These are phyloP conservation scores for Cantharis flavilabris DNA, from an alignment of 2,888 invertebrate genomes.

Conservation along the genomic window DNA sequence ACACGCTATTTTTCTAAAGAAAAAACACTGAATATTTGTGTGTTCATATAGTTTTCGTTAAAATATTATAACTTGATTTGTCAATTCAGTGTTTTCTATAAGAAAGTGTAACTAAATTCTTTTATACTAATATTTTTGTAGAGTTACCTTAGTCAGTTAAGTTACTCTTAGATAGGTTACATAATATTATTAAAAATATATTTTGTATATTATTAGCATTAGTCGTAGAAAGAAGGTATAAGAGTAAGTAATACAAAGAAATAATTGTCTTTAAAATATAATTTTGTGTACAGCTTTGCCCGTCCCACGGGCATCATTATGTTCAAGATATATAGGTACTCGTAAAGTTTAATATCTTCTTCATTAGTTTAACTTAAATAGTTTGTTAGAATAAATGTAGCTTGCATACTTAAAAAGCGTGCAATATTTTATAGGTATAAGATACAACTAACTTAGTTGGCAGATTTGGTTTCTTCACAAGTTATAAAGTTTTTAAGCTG, in stretches of 20 bases:
- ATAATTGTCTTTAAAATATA: constrained; percentile 27
- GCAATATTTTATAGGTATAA: constrained; percentile 37
- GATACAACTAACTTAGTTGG: constrained; percentile 36
- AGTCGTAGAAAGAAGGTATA: constrained; percentile 20
- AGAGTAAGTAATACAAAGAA: constrained; percentile 14
- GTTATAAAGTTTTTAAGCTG: constrained; percentile 33
- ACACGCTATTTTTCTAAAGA: constrained; percentile 25
- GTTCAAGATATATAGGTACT: constrained; percentile 36
- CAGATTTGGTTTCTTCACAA: constrained; percentile 35
- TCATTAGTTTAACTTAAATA: constrained; percentile 36
- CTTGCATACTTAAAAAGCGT: constrained; percentile 36
- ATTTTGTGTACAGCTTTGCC: constrained; percentile 32
- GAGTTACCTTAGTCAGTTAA: constrained; percentile 12
- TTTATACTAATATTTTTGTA: constrained; percentile 6
- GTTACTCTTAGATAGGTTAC: background rate
- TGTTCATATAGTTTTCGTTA: constrained; percentile 1
- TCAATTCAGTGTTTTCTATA: constrained; percentile 6
- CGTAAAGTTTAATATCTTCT: constrained; percentile 36
- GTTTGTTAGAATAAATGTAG: constrained; percentile 38
- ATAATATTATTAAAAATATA: constrained; percentile 3
- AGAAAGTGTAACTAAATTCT: constrained; percentile 10
- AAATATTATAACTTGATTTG: background rate
- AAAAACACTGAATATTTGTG: constrained; percentile 21
- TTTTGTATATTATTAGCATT: constrained; percentile 17
- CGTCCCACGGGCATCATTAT: constrained; percentile 33